Base-by-base conservation (phyloP, 2,113 vertebrate genomes). In the Grallaria varia region DNA sequence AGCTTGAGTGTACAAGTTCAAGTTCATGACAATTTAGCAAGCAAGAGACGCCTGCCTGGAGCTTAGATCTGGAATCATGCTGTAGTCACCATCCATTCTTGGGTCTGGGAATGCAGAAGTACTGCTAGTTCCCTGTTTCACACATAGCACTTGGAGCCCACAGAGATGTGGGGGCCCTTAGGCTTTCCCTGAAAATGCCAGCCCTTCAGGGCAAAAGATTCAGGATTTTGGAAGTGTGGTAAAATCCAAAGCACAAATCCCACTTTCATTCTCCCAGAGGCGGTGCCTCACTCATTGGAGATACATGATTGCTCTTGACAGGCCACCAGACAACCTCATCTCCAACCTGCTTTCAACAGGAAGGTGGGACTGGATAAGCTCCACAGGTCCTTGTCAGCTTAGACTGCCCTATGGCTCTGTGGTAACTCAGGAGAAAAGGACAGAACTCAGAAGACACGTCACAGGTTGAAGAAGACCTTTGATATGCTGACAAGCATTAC, bases 11-110 rank as follows among this genome's bases (percentile, higher is more conserved):
- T 24, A 5, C 45, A 30, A 33, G 9, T 73, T 73, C 25, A 40
- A 39, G n/a, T 53, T 82, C 6, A 1, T 28, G 68, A 9, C 49
- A 25, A 0, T 2, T 2, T 77, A 40, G 53, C 59, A 64, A 14
- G 67, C 18, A 39, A 59, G 79, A 73, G 50, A 5, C 33, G 30
- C 12, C 9, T 14, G 27, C n/a, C 45, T 74, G 64, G 59, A 73
- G 9, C 45, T 60, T 35, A 4, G 6, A 10, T 39, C 10, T 1
- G 8, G 44, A 58, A 44, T 84, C 15, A 8, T 14, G 21, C 47
- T 39, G 10, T 6, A 35, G 67, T 66, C 37, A 45, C 39, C 2
- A 2, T 49, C 19, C 24, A 4, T 45, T 62, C 60, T 22, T 31
- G 66, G 45, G n/a, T 39, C 12, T 66, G 56, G 56, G 44, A 72